Conservation (phyloP, 2,888 invertebrate genomes). For the Eutolmus rufibarbis region DNA sequence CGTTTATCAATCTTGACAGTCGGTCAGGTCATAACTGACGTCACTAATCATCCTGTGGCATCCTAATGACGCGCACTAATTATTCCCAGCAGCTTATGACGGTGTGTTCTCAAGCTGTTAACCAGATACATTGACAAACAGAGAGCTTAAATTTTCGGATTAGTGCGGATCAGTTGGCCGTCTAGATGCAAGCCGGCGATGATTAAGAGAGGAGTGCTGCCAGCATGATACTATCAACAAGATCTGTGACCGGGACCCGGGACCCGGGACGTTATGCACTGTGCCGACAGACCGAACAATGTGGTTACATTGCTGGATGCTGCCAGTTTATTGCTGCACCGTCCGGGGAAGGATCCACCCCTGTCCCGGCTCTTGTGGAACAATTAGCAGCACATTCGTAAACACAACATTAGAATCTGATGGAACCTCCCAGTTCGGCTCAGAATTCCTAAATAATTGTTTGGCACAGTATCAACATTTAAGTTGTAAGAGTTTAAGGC, state of each 20-base stretch:
- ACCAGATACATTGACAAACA: slow-evolving; percentile 8
- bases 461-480: slow-evolving; percentile 30
- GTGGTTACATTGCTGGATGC: slow-evolving; percentile 17
- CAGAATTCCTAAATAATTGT: slow-evolving; percentile 11
- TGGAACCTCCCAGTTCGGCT: not conserved
- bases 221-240: not conserved
- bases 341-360: not conserved
- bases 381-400: slow-evolving; percentile 36
- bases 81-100: not conserved
- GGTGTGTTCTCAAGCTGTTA: slow-evolving; percentile 11
- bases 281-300: slow-evolving; percentile 5
- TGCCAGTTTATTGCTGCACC: not conserved
- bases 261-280: not conserved
- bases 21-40: slow-evolving; percentile 19
- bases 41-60: slow-evolving; percentile 33
- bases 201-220: slow-evolving; percentile 20
- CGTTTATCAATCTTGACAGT: slow-evolving; percentile 24
- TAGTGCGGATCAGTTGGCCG: slow-evolving; percentile 14
- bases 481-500: slow-evolving; percentile 14
- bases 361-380: not conserved
- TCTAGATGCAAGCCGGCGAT: slow-evolving; percentile 1
- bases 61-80: slow-evolving; percentile 29
- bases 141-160: slow-evolving; percentile 24
- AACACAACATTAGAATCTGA: not conserved
- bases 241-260: not conserved